Percentiles rank a stretch among this genome's conserved stretches.
phyloP scores from a whole-genome alignment of 1,140 invertebrate species.

The Bombus polaris region DNA sequence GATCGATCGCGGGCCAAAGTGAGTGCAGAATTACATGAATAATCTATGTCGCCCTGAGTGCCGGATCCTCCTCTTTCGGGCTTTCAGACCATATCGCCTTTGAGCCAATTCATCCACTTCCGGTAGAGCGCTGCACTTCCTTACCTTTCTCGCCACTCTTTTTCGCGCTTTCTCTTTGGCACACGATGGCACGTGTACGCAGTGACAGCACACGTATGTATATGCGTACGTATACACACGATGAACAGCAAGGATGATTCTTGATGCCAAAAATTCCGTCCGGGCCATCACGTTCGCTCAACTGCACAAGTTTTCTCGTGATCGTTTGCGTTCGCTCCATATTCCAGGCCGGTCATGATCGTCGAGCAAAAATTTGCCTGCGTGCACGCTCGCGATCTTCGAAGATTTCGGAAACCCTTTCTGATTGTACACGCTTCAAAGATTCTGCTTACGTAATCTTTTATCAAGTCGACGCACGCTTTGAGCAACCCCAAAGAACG shows the following conservation, averaged over 20 bases:
- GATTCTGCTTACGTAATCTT: conserved; percentile 14
- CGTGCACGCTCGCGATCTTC: conserved; percentile 21
- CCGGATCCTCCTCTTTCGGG: conserved; percentile 67
- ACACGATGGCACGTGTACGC: background rate
- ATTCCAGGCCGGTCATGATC: conserved; percentile 25
- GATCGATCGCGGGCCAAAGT: conserved; percentile 69
- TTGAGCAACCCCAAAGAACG: background rate
- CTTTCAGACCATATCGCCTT: conserved; percentile 69
- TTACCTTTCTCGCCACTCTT: conserved; percentile 39
- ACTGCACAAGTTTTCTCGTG: conserved; percentile 47
- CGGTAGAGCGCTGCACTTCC: conserved; percentile 52
- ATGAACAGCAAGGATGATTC: conserved; percentile 11
- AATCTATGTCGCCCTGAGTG: conserved; percentile 69
- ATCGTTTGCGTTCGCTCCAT: conserved; percentile 56
- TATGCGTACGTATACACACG: background rate
- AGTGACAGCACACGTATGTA: too few relatives aligned
- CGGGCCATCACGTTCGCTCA: conserved; percentile 1
- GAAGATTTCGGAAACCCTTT: background rate
- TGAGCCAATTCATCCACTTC: conserved; percentile 71
- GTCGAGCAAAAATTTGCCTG: conserved; percentile 47
- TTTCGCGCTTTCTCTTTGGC: conserved; percentile 33
- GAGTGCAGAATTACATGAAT: conserved; percentile 71
- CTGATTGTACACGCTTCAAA: background rate
- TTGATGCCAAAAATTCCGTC: conserved; percentile 49
- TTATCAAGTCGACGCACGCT: background rate